phyloP scores from a whole-genome alignment of 2,888 invertebrate species.

The Pammene aurita region DNA sequence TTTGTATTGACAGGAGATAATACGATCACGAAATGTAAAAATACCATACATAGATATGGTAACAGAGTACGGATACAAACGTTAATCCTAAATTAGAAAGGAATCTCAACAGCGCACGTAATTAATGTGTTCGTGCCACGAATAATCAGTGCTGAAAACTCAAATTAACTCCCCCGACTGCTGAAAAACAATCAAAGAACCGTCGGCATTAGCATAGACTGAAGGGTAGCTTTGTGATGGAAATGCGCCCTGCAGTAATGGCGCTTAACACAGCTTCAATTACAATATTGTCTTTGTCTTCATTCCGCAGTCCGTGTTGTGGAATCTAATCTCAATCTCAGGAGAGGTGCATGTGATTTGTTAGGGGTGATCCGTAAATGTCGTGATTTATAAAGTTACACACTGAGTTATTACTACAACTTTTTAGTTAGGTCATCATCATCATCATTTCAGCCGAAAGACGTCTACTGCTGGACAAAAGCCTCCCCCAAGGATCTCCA shows the following conservation, averaged over 20 bases:
- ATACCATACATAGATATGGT: too few relatives aligned
- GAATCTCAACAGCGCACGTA: conserved; percentile 4
- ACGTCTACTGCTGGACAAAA: too few relatives aligned
- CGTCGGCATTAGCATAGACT: conserved; percentile 48
- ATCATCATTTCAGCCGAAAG: too few relatives aligned
- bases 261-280: conserved; percentile 47
- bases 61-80: background rate
- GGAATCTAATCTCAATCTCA: conserved; percentile 23
- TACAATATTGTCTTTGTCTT: conserved; percentile 47
- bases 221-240: conserved; percentile 49
- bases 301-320: conserved; percentile 19
- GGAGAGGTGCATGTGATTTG: conserved; percentile 12
- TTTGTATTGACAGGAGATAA: too few relatives aligned
- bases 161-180: conserved; percentile 26
- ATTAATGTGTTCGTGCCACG: conserved; percentile 24
- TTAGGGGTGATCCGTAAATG: background rate
- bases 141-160: conserved; percentile 32
- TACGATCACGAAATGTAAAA: too few relatives aligned
- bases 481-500: too few relatives aligned
- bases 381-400: background rate
- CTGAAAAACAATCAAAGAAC: conserved; percentile 39
- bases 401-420: background rate
- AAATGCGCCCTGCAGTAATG: conserved; percentile 51
- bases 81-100: conserved; percentile 3
- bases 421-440: too few relatives aligned